Evolutionary conservation across 2,113 vertebrate species (phyloP).

Genomic region (Mormoops blainvillei): DNA sequence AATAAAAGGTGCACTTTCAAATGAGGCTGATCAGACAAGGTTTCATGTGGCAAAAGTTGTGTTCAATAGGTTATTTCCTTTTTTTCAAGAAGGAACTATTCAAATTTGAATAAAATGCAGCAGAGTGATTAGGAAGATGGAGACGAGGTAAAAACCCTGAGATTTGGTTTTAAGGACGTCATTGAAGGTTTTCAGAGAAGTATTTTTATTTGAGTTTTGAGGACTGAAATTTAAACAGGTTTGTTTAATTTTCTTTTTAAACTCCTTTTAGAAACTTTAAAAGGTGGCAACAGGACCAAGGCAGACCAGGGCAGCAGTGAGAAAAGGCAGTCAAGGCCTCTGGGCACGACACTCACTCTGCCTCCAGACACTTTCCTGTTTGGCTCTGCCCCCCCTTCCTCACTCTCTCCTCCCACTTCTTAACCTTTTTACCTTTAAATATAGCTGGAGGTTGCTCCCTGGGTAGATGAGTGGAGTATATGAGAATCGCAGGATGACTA

Average conservation of each 20-base stretch:
- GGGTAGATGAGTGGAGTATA: not conserved
- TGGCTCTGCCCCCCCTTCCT: not conserved
- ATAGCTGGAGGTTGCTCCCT: not conserved
- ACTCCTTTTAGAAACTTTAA: not conserved
- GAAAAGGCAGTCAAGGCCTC: not conserved
- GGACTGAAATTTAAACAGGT: constrained; percentile 15
- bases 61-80: constrained; percentile 4
- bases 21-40: constrained; percentile 48
- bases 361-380: not conserved
- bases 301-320: not conserved
- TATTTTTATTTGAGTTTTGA: not conserved
- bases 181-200: not conserved
- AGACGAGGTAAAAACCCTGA: not conserved
- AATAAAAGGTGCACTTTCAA: constrained; percentile 58
- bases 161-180: not conserved
- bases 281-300: not conserved
- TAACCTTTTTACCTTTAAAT: not conserved
- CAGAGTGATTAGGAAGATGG: not conserved
- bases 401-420: not conserved
- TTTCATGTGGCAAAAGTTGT: constrained; percentile 48
- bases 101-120: constrained; percentile 13
- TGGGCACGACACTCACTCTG: not conserved
- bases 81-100: constrained; percentile 17
- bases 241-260: constrained; percentile 29
- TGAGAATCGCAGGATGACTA: not conserved